These are phyloP conservation scores for Nebria brevicollis DNA, from an alignment of 2,888 invertebrate genomes.

Conservation along the genomic window DNA sequence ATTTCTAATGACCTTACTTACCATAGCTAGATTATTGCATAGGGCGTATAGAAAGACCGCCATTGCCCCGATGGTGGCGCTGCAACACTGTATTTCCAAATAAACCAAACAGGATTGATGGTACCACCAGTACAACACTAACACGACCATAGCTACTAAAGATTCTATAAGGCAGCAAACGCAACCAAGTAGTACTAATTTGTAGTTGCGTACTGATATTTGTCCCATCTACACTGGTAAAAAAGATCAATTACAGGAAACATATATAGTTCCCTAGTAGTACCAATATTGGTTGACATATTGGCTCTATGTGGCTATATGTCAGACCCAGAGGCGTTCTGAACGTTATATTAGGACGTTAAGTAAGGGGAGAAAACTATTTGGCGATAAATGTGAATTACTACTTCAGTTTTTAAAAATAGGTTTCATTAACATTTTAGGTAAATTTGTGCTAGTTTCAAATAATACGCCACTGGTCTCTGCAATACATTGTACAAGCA, in stretches of 20 bases:
- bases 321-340: too few species aligned
- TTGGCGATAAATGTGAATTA: too few species aligned
- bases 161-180: constrained; percentile 66
- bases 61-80: constrained; percentile 77
- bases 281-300: too few species aligned
- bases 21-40: constrained; percentile 64
- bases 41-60: constrained; percentile 67
- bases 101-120: constrained; percentile 70
- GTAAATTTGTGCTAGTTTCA: too few species aligned
- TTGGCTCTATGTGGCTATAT: too few species aligned
- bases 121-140: constrained; percentile 65
- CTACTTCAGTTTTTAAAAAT: too few species aligned
- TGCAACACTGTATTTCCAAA: constrained; percentile 75
- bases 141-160: constrained; percentile 63
- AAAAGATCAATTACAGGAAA: background rate
- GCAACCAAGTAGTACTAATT: constrained; percentile 65
- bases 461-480: too few species aligned
- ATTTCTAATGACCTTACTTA: constrained; percentile 55
- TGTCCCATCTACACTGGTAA: constrained; percentile 30
- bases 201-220: constrained; percentile 49
- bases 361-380: too few species aligned
- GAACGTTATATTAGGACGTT: too few species aligned
- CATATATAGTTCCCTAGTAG: background rate
- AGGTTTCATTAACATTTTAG: too few species aligned
- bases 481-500: too few species aligned